Base-by-base conservation (phyloP, 2,797 vertebrate genomes). In the Coregonus sp. region DNA sequence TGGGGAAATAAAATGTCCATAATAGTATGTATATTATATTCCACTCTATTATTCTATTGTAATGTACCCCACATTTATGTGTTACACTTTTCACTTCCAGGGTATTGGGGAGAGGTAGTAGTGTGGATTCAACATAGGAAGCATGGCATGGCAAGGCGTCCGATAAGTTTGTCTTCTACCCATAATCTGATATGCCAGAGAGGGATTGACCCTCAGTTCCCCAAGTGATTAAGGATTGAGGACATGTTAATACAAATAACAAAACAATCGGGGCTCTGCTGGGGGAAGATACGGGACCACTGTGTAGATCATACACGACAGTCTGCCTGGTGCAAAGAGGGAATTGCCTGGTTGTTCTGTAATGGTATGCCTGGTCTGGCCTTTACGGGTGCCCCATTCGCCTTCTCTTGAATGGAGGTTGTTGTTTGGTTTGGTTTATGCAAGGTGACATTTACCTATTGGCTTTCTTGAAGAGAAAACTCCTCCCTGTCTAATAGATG, bases 171-270 rank as follows among this genome's bases (percentile, higher is more conserved):
- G 25, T 25, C 25, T 93, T 89, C 88, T 33, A 86, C 87, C 90
- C 90, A 88, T 92, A 92, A 95, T 94, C 94, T 94, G 93, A 95
- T 94, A 85, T 81, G 7, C 79, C 50, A 67, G 73, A 37, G 84
- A 88, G 82, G 85, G 86, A 91, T 88, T 80, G 74, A 87, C 74
- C 85, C 85, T 88, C 81, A 86, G 81, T 88, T 83, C 85, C 75
- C 70, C 11, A 80, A 78, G 88, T 94, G 93, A 94, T 95, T 95
- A 94, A 95, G 95, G 94, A 95, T 95, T 94, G 93, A 95, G 92
- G 92, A 93, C 91, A 90, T 91, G 91, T 91, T 95, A 91, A 94
- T 94, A 94, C 94, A 94, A 95, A 94, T 94, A 95, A 94, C 94
- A 92, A 93, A 94, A 93, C 92, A 91, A 95, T 95, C 93, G 85